Percentiles rank a stretch among this genome's conserved stretches.
Evolutionary conservation across 2,113 vertebrate genomes (phyloP).

Genomic region (Chionodraco myersi): DNA sequence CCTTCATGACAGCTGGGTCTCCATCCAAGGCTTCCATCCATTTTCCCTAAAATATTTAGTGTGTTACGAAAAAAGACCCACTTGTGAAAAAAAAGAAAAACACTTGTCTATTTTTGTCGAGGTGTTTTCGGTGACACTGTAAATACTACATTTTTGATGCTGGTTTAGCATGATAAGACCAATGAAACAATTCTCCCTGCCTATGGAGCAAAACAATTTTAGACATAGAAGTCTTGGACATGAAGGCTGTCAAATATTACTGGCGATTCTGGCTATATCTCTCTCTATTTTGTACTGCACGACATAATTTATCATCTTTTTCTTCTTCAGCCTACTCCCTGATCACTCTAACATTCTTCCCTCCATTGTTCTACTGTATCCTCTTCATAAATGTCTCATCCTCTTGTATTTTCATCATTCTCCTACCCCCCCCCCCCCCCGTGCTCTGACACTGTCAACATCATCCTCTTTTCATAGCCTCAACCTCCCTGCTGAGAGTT

Average conservation of each 20-base stretch:
- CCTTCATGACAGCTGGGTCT: background rate
- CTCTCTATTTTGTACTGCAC: conserved; percentile 16
- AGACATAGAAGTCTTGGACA: background rate
- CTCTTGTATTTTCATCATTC: background rate
- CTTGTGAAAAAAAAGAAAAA: background rate
- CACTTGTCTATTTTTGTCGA: background rate
- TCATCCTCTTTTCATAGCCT: conserved; percentile 26
- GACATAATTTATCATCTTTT: conserved; percentile 8
- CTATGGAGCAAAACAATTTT: background rate
- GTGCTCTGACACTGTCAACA: background rate
- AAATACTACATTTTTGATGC: background rate
- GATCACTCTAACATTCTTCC: background rate
- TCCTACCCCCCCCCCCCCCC: background rate
- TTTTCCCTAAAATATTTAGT: conserved; percentile 8
- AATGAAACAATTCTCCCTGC: background rate
- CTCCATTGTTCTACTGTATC: background rate
- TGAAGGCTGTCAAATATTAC: background rate
- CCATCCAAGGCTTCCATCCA: background rate
- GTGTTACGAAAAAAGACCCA: background rate
- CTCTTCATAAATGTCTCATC: background rate
- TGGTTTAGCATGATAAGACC: background rate
- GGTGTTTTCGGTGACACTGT: background rate
- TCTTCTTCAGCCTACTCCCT: background rate
- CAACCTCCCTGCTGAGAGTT: conserved; percentile 36
- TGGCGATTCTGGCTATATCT: background rate